Conservation (phyloP, 2,888 invertebrate genomes). For the Dascillus cervinus region DNA sequence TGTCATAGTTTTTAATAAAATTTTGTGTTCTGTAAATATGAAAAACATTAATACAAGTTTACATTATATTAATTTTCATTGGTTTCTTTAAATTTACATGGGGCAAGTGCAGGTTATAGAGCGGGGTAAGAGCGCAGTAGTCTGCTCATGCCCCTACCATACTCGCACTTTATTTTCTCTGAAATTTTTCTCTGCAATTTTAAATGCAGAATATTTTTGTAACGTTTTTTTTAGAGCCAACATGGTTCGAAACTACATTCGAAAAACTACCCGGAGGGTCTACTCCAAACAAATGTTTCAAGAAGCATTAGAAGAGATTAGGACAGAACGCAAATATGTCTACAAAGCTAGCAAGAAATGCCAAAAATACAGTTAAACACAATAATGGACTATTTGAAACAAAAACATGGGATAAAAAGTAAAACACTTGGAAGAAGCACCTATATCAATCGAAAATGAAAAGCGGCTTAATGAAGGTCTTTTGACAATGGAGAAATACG, state of each 20-base stretch:
- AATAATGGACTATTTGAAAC: slow-evolving; percentile 17
- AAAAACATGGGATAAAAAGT: slow-evolving; percentile 16
- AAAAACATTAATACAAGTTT: too few species aligned
- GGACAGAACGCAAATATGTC: slow-evolving; percentile 9
- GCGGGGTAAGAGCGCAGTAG: not conserved
- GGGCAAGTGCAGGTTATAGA: not conserved
- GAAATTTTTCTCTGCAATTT: not conserved
- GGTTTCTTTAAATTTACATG: too few species aligned
- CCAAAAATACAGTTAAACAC: slow-evolving; percentile 18
- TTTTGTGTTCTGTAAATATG: too few species aligned
- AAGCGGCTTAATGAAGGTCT: slow-evolving; percentile 21
- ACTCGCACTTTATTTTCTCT: not conserved
- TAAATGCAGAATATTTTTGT: not conserved
- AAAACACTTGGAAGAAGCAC: slow-evolving; percentile 21
- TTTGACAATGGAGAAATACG: slow-evolving; percentile 22
- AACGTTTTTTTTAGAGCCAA: slow-evolving; percentile 1
- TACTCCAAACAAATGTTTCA: slow-evolving; percentile 11
- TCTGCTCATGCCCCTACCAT: not conserved
- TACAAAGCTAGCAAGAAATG: slow-evolving; percentile 12
- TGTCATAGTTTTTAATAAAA: too few species aligned
- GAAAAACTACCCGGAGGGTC: slow-evolving; percentile 7
- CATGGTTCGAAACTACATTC: slow-evolving; percentile 14
- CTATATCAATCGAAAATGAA: slow-evolving; percentile 23
- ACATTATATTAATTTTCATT: too few species aligned
- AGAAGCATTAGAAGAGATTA: slow-evolving; percentile 15